phyloP scores from a whole-genome alignment of 30 jellyfish, hydroid and myxozoan species.

The Turritopsis rubra region DNA sequence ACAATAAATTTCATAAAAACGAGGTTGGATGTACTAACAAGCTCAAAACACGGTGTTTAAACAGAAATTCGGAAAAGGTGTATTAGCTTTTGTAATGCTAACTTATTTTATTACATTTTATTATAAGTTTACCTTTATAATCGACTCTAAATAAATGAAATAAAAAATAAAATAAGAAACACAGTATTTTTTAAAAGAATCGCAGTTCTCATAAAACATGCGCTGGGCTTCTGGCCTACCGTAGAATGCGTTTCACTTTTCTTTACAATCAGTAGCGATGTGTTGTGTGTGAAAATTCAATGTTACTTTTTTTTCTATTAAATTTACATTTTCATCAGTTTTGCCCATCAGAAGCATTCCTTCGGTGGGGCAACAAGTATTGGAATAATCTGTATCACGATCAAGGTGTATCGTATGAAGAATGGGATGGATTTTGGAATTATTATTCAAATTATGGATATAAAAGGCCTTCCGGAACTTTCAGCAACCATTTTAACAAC shows the following conservation, averaged over 20 bases:
- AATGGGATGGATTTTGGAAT: slow-evolving; percentile 14
- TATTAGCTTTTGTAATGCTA: too few relatives aligned
- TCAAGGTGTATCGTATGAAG: neutral
- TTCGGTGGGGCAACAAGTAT: neutral
- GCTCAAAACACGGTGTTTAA: too few relatives aligned
- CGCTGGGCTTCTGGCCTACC: neutral
- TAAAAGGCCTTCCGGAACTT: neutral
- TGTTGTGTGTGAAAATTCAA: neutral
- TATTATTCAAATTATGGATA: neutral
- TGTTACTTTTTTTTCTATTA: neutral
- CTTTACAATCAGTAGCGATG: neutral
- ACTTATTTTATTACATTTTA: too few relatives aligned
- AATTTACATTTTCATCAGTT: neutral
- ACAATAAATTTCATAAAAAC: too few relatives aligned
- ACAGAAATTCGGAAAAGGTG: too few relatives aligned
- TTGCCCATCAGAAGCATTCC: neutral
- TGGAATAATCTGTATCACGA: neutral
- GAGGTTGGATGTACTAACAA: too few relatives aligned
- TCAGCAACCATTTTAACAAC: neutral
- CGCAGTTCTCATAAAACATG: too few relatives aligned
- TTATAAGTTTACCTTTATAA: too few relatives aligned
- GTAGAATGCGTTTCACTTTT: neutral
- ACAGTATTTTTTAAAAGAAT: too few relatives aligned
- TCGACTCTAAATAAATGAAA: too few relatives aligned
- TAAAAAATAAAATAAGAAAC: too few relatives aligned